Conservation (phyloP, 1,140 invertebrate species). For the Anoplolepis gracilipes region DNA sequence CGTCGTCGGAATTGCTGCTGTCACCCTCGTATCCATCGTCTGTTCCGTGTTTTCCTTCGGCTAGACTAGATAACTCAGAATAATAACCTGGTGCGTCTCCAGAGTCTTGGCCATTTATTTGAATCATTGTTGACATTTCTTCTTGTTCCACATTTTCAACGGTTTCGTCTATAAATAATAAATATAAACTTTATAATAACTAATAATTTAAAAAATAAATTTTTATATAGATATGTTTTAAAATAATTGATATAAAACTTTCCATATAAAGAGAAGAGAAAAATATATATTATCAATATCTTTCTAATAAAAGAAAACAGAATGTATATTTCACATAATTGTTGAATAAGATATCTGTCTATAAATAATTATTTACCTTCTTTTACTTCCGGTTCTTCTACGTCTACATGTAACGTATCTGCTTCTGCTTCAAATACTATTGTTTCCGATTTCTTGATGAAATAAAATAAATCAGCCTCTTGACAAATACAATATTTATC, state of each 20-base stretch:
- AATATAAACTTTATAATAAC: too few relatives aligned
- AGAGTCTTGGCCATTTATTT: conserved; percentile 78
- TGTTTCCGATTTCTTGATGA: conserved; percentile 82
- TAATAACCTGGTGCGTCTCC: conserved; percentile 81
- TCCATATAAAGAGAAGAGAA: neutral
- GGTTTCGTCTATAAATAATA: conserved; percentile 55
- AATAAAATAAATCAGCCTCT: conserved; percentile 88
- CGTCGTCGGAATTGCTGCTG: conserved; percentile 86
- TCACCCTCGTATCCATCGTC: conserved; percentile 89
- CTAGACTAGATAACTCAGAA: conserved; percentile 85
- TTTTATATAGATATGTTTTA: neutral
- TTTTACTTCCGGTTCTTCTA: conserved; percentile 9
- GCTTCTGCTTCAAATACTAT: neutral
- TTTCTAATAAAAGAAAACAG: neutral
- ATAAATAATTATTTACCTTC: conserved; percentile 28
- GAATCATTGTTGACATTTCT: conserved; percentile 58
- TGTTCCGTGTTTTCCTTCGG: conserved; percentile 83
- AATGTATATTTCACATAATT: neutral
- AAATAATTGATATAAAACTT: neutral
- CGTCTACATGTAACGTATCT: neutral
- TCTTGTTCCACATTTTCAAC: conserved; percentile 68
- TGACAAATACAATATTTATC: conserved; percentile 88
- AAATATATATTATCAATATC: neutral
- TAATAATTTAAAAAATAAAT: conserved; percentile 7
- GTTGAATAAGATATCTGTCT: neutral